Conservation (phyloP, 2,113 vertebrate genomes). For the Vidua macroura region DNA sequence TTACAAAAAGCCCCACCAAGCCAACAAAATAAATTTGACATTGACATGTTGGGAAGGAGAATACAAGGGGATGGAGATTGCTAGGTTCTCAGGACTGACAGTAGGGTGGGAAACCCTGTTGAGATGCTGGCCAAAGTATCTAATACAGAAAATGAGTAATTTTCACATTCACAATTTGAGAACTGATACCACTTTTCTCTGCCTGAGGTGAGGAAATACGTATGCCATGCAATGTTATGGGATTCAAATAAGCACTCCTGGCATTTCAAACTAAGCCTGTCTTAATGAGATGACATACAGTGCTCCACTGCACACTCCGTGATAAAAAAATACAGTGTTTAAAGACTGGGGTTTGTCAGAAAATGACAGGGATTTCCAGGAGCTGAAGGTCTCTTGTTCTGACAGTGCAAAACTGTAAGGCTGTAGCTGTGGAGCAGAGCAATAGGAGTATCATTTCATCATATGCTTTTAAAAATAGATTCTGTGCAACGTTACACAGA, state of each 20-base stretch:
- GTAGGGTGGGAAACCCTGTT: background rate
- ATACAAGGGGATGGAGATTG: background rate
- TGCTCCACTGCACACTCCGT: background rate
- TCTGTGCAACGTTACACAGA: background rate
- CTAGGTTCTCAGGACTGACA: background rate
- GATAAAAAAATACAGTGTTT: background rate
- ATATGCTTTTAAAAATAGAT: background rate
- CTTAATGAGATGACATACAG: background rate
- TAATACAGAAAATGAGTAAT: background rate
- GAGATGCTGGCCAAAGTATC: background rate
- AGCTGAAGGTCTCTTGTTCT: background rate
- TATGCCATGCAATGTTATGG: rapidly evolving
- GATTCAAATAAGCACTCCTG: background rate
- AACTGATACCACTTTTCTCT: background rate
- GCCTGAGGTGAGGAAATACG: background rate
- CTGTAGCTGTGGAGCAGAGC: background rate
- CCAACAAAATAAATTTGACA: background rate
- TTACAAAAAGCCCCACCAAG: background rate
- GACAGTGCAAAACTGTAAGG: background rate
- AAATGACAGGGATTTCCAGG: background rate
- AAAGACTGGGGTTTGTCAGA: background rate
- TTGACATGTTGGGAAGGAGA: background rate
- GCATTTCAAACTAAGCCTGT: background rate
- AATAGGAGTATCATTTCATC: background rate
- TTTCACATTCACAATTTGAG: background rate